Evolutionary conservation across 1,140 invertebrate species (phyloP).

Genomic region (Cherax quadricarinatus): DNA sequence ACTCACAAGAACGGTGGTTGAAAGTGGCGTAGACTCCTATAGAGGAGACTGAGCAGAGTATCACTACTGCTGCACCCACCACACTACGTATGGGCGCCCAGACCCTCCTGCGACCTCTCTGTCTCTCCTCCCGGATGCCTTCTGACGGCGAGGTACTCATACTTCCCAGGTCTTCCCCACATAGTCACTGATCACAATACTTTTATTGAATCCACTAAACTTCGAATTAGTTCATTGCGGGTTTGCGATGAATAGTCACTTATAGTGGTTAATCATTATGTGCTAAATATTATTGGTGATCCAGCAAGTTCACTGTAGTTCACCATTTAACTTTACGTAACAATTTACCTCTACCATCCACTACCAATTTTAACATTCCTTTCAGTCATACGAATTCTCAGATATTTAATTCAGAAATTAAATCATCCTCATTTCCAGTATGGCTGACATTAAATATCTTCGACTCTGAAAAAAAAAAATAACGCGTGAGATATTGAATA

Average conservation of each 20-base stretch:
- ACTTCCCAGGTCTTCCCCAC: not conserved
- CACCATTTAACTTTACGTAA: too few relatives aligned
- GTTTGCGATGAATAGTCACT: not conserved
- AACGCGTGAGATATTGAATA: too few relatives aligned
- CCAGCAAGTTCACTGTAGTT: too few relatives aligned
- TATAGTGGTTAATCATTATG: too few relatives aligned
- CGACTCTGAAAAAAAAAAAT: too few relatives aligned
- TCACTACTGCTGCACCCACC: not conserved
- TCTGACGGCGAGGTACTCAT: slow-evolving; percentile 16
- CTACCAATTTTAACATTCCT: too few relatives aligned
- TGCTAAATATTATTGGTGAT: too few relatives aligned
- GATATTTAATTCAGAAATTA: too few relatives aligned
- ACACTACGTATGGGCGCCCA: not conserved
- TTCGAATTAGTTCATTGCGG: not conserved
- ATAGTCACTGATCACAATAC: not conserved
- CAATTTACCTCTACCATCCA: too few relatives aligned
- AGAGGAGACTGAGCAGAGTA: not conserved
- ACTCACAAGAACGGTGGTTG: slow-evolving; percentile 5
- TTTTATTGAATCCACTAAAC: not conserved
- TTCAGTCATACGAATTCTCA: too few relatives aligned
- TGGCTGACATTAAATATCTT: too few relatives aligned
- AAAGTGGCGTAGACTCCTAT: not conserved
- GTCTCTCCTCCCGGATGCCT: not conserved
- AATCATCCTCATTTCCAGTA: too few relatives aligned
- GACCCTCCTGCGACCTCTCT: not conserved